phyloP scores from a whole-genome alignment of 2,797 vertebrate genomes.

The Naso thynnoides region DNA sequence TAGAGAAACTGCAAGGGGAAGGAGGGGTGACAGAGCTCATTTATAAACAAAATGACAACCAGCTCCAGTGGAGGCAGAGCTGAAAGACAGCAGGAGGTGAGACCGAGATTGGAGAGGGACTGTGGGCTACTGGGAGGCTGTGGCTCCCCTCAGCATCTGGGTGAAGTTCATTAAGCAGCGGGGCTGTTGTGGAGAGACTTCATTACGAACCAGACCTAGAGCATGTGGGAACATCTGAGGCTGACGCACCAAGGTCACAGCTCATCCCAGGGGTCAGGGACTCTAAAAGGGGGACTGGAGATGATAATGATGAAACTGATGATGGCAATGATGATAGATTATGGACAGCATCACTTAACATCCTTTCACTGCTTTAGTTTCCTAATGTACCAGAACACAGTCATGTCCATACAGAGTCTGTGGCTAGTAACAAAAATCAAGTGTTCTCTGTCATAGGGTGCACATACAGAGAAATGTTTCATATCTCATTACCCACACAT shows the following conservation, averaged over 20 bases:
- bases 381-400: slow-evolving; percentile 9
- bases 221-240: slow-evolving; percentile 31
- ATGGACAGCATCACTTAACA: background rate
- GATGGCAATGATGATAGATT: slow-evolving; percentile 53
- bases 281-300: slow-evolving; percentile 27
- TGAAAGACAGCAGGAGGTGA: slow-evolving; percentile 53
- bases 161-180: slow-evolving; percentile 72
- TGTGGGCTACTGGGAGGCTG: slow-evolving; percentile 61
- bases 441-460: slow-evolving; percentile 7
- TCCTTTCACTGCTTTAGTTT: slow-evolving; percentile 6
- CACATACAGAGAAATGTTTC: slow-evolving; percentile 46
- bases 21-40: slow-evolving; percentile 56
- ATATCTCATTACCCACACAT: slow-evolving; percentile 61
- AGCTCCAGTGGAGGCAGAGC: slow-evolving; percentile 33
- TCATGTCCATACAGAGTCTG: slow-evolving; percentile 28
- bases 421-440: slow-evolving; percentile 35
- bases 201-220: slow-evolving; percentile 41
- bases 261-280: slow-evolving; percentile 38
- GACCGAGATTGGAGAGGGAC: slow-evolving; percentile 72
- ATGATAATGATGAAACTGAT: slow-evolving; percentile 46
- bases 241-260: slow-evolving; percentile 56
- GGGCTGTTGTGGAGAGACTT: slow-evolving; percentile 55
- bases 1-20: slow-evolving; percentile 29
- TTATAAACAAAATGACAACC: slow-evolving; percentile 70
- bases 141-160: slow-evolving; percentile 73